Percentiles rank a stretch among this genome's conserved stretches.
Conservation (phyloP, 2,113 vertebrate genomes). For the Triplophysa rosa region DNA sequence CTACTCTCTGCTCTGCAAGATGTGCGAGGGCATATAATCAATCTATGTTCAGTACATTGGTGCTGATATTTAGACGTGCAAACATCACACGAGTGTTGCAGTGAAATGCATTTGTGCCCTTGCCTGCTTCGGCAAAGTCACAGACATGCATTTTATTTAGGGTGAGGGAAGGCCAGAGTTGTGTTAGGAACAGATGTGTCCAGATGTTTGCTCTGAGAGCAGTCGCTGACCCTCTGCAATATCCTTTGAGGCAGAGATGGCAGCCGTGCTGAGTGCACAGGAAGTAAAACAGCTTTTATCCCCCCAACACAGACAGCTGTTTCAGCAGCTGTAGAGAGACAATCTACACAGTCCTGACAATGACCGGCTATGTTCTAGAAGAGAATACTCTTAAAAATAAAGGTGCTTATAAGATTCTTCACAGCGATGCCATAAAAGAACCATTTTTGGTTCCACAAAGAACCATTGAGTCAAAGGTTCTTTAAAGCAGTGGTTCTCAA, state of each 20-base stretch:
- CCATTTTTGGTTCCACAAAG: too few species aligned
- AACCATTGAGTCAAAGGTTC: too few species aligned
- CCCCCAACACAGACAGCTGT: constrained; percentile 52
- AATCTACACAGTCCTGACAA: not conserved
- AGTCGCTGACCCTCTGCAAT: constrained; percentile 27
- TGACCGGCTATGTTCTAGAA: not conserved
- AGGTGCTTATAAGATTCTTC: too few species aligned
- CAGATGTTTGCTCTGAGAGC: constrained; percentile 35
- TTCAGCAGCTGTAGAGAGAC: constrained; percentile 56
- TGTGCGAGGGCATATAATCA: not conserved
- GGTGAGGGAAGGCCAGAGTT: constrained; percentile 16
- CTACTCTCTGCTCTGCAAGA: not conserved
- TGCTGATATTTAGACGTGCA: not conserved
- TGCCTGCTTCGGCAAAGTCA: not conserved
- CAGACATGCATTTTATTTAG: constrained; percentile 12
- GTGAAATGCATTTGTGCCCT: not conserved
- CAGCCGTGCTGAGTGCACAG: constrained; percentile 46
- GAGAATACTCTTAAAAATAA: too few species aligned
- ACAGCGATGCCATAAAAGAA: too few species aligned
- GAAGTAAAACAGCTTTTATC: constrained; percentile 45
- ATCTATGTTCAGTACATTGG: not conserved
- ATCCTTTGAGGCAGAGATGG: constrained; percentile 39
- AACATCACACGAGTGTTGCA: not conserved
- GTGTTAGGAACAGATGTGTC: constrained; percentile 28
- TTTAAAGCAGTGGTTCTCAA: too few species aligned